Base-by-base conservation (phyloP, 2,888 invertebrate genomes). In the Caenorhabditis wallacei region DNA sequence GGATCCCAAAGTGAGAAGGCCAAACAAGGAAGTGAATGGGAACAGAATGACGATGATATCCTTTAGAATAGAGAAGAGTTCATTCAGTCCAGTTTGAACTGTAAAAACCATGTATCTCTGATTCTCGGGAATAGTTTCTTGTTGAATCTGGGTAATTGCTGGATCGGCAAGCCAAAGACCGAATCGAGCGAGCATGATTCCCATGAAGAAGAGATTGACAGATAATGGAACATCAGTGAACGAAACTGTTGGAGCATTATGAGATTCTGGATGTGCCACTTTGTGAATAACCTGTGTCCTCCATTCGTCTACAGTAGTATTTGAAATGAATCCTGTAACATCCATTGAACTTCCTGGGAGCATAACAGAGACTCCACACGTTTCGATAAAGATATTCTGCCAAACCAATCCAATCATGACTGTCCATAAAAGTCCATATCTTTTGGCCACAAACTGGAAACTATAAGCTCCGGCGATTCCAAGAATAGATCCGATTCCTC, bases 81-180 rank as follows among this genome's bases (percentile, higher is more conserved):
- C 89, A 61, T 86, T 86, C 30, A 90, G 69, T 0, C 85, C 86
- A 13, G 76, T 84, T 51, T 90, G 88, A 1, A 87, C 87, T 0
- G 87, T 81, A 72, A 88, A 88, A 4, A 90, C 90, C 7, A 86
- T 85, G 66, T 88, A 86, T 51, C 87, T 22, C 51, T 90, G 86
- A 10, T 63, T 53, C 64, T 90, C 90, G 1, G 85, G 85, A 11
- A 90, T 84, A 1, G 86, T 84, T 59, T 88, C 87, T 63, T 90
- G 90, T 85, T 90, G 89, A 26, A 90, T 87, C 64, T 90, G 88
- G 0, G 84, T 87, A 51, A 90, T 90, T 5, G 90, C 82, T 0
- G 89, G 88, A 53, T 90, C 90, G 2, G 89, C 88, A 16, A 90
- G 80, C 90, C 90, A 90, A 11, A 90, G 83, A 13, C 90, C 87